Base-by-base conservation (phyloP, 2,797 vertebrate genomes). In the Coccyzus lansbergi region DNA sequence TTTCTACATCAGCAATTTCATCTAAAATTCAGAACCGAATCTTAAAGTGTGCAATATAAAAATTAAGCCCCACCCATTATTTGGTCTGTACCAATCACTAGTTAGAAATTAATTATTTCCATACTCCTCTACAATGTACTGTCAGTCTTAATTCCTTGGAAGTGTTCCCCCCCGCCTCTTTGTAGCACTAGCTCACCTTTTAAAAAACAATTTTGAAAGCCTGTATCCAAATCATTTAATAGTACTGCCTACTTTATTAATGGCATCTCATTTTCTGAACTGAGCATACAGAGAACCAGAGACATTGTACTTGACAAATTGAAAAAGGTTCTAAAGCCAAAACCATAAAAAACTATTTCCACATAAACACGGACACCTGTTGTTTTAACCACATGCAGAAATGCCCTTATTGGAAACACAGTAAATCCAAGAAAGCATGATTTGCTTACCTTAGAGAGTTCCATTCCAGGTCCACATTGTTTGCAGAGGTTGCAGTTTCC, bases 381-480 rank as follows among this genome's bases (percentile, higher is more conserved):
- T 53, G 46, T 60, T 70, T 87, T 60, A 87, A 83, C 10, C 14
- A 81, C 20, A 58, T 25, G 38, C 0, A 1, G 46, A 79, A 82
- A 53, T 8, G 18, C 8, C 77, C 9, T 46, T 74, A n/a, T 3
- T 29, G 40, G 22, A 88, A 92, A 79, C 14, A 26, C 85, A 53
- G 13, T 17, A 74, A 77, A 34, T 33, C 44, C 8, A 88, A 71
- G 55, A 58, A 83, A 49, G 11, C 5, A 25, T 28, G 13, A 34
- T 40, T 44, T 58, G 10, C 55, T 85, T 97, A 99, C 99, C 98
- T 99, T 99, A 88, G 99, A 99, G 36, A 99, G 97, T 88, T 99
- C 99, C 97, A 99, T 98, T 95, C 99, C 99, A 14, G 99, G 99
- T 31, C 99, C 98, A 83, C 99, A 99, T 69, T 99, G 98, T 93